Evolutionary conservation across 1,140 invertebrate genomes (phyloP).

Genomic region (Trichonephila clavata): DNA sequence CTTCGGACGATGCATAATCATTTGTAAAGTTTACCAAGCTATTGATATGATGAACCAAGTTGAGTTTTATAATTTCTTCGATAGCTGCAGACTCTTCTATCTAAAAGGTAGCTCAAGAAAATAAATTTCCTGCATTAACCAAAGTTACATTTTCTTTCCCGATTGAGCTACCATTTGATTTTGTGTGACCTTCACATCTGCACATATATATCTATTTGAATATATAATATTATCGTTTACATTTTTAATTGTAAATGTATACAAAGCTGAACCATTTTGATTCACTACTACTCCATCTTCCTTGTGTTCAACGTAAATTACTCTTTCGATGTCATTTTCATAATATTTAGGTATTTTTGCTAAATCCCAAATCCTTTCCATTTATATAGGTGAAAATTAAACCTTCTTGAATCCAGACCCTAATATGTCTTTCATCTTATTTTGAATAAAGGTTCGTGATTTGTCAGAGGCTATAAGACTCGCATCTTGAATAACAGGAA

Average conservation of each 20-base stretch:
- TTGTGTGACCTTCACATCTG: slow-evolving; percentile 13
- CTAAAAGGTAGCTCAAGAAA: slow-evolving; percentile 8
- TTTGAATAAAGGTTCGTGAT: background rate
- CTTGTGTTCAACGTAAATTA: too few species aligned
- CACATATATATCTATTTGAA: background rate
- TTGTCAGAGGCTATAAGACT: background rate
- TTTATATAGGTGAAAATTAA: background rate
- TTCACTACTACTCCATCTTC: background rate
- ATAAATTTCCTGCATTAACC: slow-evolving; percentile 31
- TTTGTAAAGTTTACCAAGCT: slow-evolving; percentile 29
- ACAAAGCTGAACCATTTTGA: background rate
- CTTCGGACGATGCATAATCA: too few species aligned
- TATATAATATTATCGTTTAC: background rate
- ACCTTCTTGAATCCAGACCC: background rate
- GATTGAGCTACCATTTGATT: background rate
- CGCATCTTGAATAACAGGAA: too few species aligned
- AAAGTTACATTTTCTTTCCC: background rate
- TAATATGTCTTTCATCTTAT: background rate
- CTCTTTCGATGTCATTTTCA: slow-evolving; percentile 21
- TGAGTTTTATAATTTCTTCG: background rate
- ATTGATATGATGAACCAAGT: slow-evolving; percentile 2
- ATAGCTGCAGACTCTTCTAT: background rate
- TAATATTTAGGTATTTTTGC: too few species aligned
- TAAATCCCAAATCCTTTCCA: too few species aligned
- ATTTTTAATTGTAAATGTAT: slow-evolving; percentile 26